Evolutionary conservation across 2,113 vertebrate genomes (phyloP).

Genomic region (Melierax canorus): DNA sequence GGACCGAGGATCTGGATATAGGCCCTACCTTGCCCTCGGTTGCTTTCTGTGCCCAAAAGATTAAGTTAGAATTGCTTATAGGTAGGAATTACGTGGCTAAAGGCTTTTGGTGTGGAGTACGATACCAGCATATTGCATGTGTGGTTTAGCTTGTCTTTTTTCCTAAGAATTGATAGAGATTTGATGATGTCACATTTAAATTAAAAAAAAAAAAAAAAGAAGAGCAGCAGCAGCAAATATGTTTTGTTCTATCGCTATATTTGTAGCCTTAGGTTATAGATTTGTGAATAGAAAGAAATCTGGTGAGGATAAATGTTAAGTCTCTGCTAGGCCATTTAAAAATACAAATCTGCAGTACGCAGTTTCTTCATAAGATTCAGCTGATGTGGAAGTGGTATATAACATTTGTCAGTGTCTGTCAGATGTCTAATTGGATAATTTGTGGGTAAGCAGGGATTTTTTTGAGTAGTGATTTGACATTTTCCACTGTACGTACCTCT

Average conservation of each 20-base stretch:
- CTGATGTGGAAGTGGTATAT: neutral
- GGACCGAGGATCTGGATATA: neutral
- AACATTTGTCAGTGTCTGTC: neutral
- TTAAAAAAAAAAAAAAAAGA: neutral
- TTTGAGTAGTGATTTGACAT: neutral
- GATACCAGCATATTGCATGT: neutral
- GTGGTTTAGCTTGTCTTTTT: neutral
- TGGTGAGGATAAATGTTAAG: neutral
- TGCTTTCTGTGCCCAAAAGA: neutral
- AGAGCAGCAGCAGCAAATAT: neutral
- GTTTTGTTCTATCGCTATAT: neutral
- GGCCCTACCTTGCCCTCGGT: neutral
- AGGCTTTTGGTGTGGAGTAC: neutral
- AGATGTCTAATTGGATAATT: conserved; percentile 32
- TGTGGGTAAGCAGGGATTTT: neutral
- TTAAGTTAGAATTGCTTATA: neutral
- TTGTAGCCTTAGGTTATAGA: neutral
- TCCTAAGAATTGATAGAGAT: neutral
- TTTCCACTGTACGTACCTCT: neutral
- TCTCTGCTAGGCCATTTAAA: neutral
- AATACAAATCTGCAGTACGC: neutral
- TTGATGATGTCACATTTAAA: neutral
- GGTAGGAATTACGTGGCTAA: neutral
- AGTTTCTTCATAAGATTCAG: neutral
- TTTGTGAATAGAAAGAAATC: neutral